Conservation (phyloP, 1,140 invertebrate genomes). For the Rhizoglyphus robini region DNA sequence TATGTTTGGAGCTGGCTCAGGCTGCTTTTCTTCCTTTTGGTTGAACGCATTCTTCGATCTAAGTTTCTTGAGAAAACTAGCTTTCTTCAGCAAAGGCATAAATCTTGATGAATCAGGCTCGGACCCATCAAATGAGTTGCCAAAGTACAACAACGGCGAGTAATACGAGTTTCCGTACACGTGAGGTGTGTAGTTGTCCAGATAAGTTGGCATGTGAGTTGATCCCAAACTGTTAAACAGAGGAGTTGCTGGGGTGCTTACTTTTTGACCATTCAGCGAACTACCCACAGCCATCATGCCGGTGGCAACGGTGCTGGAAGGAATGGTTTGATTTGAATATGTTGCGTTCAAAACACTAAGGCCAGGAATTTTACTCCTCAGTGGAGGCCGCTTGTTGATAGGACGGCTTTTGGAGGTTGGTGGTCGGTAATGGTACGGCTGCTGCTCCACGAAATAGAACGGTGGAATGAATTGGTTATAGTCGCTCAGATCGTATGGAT, state of each 20-base stretch:
- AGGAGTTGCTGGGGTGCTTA: not conserved
- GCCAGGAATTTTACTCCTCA: not conserved
- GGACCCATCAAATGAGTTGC: not conserved
- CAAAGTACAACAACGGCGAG: slow-evolving; percentile 1
- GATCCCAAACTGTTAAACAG: not conserved
- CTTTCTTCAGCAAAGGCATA: not conserved
- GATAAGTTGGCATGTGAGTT: not conserved
- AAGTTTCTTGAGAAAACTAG: not conserved
- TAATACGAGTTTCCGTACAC: not conserved
- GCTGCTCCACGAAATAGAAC: slow-evolving; percentile 1
- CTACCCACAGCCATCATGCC: slow-evolving; percentile 1
- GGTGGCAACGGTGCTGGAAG: not conserved
- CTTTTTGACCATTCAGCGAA: not conserved
- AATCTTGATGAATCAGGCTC: not conserved
- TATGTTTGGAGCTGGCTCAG: not conserved
- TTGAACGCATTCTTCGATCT: slow-evolving; percentile 1
- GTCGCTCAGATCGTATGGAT: not conserved
- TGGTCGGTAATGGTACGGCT: not conserved
- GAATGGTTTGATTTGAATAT: not conserved
- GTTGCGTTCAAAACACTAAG: not conserved
- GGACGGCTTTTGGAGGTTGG: not conserved
- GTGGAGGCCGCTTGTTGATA: not conserved
- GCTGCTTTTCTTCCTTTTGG: not conserved
- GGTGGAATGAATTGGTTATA: not conserved
- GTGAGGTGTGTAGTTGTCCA: not conserved